Percentiles rank a stretch among this genome's conserved stretches.
phyloP scores from a whole-genome alignment of 2,797 vertebrate species.

The Tadarida brasiliensis region DNA sequence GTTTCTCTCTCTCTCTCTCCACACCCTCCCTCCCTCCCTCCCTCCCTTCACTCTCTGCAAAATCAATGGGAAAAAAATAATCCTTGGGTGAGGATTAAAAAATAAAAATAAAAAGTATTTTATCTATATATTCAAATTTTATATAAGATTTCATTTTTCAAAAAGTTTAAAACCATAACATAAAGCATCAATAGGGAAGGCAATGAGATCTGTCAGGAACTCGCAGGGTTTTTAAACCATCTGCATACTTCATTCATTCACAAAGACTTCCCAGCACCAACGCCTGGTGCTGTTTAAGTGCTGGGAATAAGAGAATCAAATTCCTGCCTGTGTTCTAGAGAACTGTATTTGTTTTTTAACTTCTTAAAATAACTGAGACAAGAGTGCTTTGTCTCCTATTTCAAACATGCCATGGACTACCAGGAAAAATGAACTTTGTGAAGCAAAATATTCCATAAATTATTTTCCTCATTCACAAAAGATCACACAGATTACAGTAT shows the following conservation, averaged over 20 bases:
- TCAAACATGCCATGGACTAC: neutral
- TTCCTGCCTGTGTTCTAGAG: neutral
- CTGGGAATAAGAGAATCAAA: constrained; percentile 32
- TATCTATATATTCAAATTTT: neutral
- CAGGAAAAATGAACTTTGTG: neutral
- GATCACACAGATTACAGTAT: neutral
- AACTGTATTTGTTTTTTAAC: constrained; percentile 16
- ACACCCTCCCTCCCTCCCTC: no score
- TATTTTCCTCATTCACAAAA: constrained; percentile 29
- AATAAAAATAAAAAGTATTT: constrained; percentile 12
- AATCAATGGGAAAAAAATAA: no score
- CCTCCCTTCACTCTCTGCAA: no score
- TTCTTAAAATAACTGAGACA: constrained; percentile 33
- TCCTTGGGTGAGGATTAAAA: no score
- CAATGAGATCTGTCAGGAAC: neutral
- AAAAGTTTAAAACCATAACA: neutral
- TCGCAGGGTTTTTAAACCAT: neutral
- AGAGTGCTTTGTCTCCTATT: neutral
- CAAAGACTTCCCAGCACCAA: constrained; percentile 30
- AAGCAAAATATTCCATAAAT: neutral
- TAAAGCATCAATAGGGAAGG: neutral
- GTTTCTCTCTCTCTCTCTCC: no score
- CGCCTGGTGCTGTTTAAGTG: neutral
- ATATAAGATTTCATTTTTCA: neutral
- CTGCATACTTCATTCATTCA: neutral